Evolutionary conservation across 2,797 vertebrate species (phyloP), one percentile per base, ranked within the genome.

Genomic region (Thamnophis elegans): DNA sequence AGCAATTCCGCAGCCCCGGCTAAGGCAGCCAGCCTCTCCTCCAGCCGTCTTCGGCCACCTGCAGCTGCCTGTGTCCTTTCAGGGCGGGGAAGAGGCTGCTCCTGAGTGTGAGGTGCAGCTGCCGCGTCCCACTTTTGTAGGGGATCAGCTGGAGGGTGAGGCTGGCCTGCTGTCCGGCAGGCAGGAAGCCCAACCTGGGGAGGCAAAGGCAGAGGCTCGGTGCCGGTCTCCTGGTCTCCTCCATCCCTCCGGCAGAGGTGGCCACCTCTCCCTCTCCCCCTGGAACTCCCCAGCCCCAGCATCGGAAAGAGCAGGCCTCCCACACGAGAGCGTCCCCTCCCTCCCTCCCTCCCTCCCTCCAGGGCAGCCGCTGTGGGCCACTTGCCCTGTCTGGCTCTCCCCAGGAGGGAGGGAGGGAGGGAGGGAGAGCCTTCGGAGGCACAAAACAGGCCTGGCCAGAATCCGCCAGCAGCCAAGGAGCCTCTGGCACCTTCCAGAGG

Each of bases 91-190:
- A 98, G 82, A 91, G 96, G 87, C 92, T 93, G 93, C 97, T 97
- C 14, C 96, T 96, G 68, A 98, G 96, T 91, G 97, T 97, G n/a
- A 97, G 97, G 94, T 98, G 98, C 18, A 98, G 97, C 95, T 98
- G 98, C 93, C 95, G 97, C 54, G 78, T 96, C 28, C 98, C 97
- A n/a, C 94, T 97, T 94, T 96, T 97, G 94, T 97, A 98, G 82
- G 98, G 98, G 54, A 96, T 85, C 4, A 97, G 94, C 91, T 97
- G 95, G 94, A 98, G 95, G 16, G 95, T 95, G 92, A 97, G 86
- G 89, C 96, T 96, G 87, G 96, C 96, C 87, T 78, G 97, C 85
- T 97, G 95, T 87, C 94, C 94, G n/a, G 97, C 95, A 42, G 90
- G 95, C 93, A 98, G 96, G 95, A 93, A 92, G 54, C 96, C 97